Evolutionary conservation across 2,888 invertebrate species (phyloP).

Genomic region (Didymodactylos carnosus): DNA sequence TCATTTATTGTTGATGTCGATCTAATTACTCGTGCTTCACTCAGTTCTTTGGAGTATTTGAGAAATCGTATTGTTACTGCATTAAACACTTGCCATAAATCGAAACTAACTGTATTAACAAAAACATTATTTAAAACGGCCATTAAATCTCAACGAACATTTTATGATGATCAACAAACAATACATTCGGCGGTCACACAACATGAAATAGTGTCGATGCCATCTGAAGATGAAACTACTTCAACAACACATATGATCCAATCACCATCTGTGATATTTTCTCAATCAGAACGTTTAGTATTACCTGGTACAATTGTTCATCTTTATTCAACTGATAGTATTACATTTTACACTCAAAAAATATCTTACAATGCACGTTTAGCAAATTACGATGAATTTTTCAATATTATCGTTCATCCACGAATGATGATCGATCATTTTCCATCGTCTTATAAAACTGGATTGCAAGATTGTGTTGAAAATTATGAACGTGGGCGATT

Average conservation of each 20-base stretch:
- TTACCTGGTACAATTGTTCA: background rate
- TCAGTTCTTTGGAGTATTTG: background rate
- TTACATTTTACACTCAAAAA: background rate
- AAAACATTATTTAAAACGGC: background rate
- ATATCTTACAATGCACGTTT: background rate
- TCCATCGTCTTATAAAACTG: background rate
- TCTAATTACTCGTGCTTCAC: background rate
- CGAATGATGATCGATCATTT: background rate
- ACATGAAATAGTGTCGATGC: background rate
- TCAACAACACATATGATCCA: background rate
- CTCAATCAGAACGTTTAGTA: background rate
- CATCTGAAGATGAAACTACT: background rate
- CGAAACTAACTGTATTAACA: background rate
- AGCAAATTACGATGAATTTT: background rate
- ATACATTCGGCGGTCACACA: background rate
- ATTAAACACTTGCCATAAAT: background rate
- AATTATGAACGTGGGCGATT: background rate
- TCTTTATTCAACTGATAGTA: background rate
- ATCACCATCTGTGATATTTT: background rate
- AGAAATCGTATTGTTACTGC: background rate
- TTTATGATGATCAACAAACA: background rate
- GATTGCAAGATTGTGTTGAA: background rate
- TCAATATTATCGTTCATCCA: background rate
- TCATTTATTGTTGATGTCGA: background rate
- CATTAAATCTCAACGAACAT: background rate